These are phyloP conservation scores for Porites evermanni DNA, from an alignment of 92 coral and sea anemone species.

Conservation along the genomic window DNA sequence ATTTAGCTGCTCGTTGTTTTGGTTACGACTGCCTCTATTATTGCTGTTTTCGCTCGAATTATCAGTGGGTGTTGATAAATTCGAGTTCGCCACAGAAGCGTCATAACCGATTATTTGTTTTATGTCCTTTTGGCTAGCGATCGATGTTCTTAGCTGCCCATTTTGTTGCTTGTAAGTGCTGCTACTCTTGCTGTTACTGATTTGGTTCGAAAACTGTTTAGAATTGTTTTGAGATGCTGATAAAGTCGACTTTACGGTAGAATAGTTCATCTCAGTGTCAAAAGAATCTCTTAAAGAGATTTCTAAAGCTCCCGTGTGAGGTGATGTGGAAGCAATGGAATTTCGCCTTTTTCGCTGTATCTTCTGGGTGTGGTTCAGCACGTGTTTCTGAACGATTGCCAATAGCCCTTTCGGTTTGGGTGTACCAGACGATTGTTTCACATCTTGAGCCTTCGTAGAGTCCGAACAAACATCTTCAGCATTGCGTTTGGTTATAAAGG, in stretches of 20 bases:
- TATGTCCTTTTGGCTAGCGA: too few relatives aligned
- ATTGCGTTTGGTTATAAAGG: background rate
- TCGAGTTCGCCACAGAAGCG: too few relatives aligned
- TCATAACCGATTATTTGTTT: too few relatives aligned
- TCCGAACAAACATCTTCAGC: background rate
- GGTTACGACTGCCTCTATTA: too few relatives aligned
- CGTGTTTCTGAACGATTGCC: constrained; percentile 27
- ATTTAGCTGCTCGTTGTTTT: too few relatives aligned
- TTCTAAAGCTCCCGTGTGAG: constrained; percentile 64
- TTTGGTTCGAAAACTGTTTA: background rate
- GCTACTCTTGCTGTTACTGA: background rate
- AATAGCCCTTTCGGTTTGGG: constrained; percentile 9
- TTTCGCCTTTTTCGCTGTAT: constrained; percentile 39
- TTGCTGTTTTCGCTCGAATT: too few relatives aligned
- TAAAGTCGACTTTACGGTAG: too few relatives aligned
- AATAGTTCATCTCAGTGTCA: constrained; percentile 1
- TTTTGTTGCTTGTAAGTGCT: too few relatives aligned
- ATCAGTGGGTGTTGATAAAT: too few relatives aligned
- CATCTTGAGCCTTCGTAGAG: background rate
- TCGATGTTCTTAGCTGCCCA: too few relatives aligned
- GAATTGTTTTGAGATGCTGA: too few relatives aligned
- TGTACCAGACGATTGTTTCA: background rate
- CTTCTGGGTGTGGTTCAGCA: constrained; percentile 14
- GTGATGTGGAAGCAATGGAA: constrained; percentile 63
- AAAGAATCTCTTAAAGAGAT: constrained; percentile 39